Evolutionary conservation across 2,113 vertebrate species (phyloP).

Genomic region (Mirounga angustirostris): DNA sequence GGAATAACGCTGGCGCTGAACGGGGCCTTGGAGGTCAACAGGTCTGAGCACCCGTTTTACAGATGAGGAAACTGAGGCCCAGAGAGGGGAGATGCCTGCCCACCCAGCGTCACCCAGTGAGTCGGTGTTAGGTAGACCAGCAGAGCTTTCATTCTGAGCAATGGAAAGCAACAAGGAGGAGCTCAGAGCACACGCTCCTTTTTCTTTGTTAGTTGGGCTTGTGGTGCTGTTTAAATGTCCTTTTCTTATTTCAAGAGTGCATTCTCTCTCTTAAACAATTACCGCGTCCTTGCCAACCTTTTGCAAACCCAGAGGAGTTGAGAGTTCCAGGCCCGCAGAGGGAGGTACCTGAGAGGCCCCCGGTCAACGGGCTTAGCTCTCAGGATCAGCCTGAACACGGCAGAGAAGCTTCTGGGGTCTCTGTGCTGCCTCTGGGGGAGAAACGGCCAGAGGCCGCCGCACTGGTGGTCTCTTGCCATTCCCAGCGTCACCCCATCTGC

Average conservation of each 20-base stretch:
- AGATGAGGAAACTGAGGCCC: neutral
- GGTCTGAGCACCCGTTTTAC: neutral
- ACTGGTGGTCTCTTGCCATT: neutral
- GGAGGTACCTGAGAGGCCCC: neutral
- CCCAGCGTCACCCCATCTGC: neutral
- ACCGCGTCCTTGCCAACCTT: conserved; percentile 74
- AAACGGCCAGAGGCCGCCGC: neutral
- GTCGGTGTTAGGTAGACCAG: neutral
- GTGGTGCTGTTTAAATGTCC: neutral
- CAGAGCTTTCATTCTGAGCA: neutral
- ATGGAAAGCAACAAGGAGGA: neutral
- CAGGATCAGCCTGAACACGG: conserved; percentile 45
- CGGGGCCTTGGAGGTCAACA: neutral
- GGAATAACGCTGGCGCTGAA: fast-evolving
- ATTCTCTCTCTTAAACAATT: conserved; percentile 32
- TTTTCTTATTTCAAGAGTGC: neutral
- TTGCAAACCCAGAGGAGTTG: conserved; percentile 79
- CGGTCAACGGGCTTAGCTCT: neutral
- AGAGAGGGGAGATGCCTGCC: neutral
- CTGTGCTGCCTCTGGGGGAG: neutral
- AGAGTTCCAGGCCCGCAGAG: conserved; percentile 47
- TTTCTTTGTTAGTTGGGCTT: neutral
- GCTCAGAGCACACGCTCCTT: fast-evolving
- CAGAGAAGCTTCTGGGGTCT: conserved; percentile 49
- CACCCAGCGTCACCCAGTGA: neutral